Conservation (phyloP, 2,888 invertebrate genomes). For the Diaperis boleti region DNA sequence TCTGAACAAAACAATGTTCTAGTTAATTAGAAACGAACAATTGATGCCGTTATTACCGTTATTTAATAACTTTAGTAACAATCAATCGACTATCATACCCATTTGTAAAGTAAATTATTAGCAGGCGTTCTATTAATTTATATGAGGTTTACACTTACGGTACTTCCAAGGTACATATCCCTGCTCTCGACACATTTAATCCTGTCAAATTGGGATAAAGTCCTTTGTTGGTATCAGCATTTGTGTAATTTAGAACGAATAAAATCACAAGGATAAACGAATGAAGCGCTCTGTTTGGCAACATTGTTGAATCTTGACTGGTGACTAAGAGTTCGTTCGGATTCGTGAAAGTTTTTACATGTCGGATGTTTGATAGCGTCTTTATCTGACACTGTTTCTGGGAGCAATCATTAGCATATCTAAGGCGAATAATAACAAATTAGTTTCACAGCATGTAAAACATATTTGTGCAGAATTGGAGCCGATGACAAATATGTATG, state of each 20-base stretch:
- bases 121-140: too few species aligned
- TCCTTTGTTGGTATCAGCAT: constrained; percentile 17
- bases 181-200: constrained; percentile 55
- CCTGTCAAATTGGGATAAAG: constrained; percentile 35
- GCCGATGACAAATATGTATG: too few species aligned
- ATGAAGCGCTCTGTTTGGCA: constrained; percentile 34
- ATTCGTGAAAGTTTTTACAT: constrained; percentile 34
- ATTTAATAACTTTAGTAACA: not conserved
- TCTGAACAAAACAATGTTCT: not conserved
- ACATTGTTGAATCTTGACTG: constrained; percentile 38
- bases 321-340: not conserved
- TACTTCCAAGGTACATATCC: constrained; percentile 74
- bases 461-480: too few species aligned
- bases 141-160: constrained; percentile 76
- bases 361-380: constrained; percentile 31
- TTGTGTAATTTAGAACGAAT: not conserved
- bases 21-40: not conserved
- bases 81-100: too few species aligned
- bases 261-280: constrained; percentile 15
- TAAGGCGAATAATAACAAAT: too few species aligned
- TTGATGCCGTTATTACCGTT: not conserved
- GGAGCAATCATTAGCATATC: too few species aligned
- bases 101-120: too few species aligned
- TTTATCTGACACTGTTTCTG: constrained; percentile 27
- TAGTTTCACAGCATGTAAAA: too few species aligned